phyloP scores from a whole-genome alignment of 2,797 vertebrate species.

The Pipistrellus pygmaeus region DNA sequence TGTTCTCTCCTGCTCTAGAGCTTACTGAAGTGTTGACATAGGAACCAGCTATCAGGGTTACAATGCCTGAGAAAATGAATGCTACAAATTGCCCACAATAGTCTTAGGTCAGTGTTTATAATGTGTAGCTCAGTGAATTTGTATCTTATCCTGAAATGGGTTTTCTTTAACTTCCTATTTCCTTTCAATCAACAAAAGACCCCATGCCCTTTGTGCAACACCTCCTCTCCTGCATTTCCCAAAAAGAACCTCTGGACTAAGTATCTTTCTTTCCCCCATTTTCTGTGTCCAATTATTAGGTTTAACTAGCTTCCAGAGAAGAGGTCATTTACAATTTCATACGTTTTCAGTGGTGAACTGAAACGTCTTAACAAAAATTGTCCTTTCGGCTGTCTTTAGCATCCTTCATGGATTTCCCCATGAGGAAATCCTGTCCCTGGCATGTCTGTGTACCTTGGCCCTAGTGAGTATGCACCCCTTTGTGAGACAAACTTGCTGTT shows the following conservation, averaged over 20 bases:
- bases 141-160: background rate
- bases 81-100: background rate
- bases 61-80: background rate
- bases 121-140: background rate
- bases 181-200: background rate
- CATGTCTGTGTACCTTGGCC: background rate
- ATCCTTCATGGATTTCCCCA: background rate
- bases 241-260: background rate
- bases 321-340: background rate
- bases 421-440: background rate
- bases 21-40: background rate
- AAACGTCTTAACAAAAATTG: background rate
- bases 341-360: background rate
- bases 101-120: background rate
- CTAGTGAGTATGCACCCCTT: background rate
- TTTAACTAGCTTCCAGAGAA: background rate
- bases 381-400: background rate
- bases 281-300: background rate
- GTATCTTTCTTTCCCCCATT: background rate
- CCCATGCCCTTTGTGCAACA: background rate
- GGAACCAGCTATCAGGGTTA: background rate
- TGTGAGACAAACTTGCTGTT: background rate
- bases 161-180: background rate
- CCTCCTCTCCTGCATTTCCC: background rate
- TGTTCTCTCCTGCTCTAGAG: background rate